Percentiles rank a stretch among this genome's conserved stretches.
Evolutionary conservation across 2,888 invertebrate genomes (phyloP).

Genomic region (Phaedon cochleariae): DNA sequence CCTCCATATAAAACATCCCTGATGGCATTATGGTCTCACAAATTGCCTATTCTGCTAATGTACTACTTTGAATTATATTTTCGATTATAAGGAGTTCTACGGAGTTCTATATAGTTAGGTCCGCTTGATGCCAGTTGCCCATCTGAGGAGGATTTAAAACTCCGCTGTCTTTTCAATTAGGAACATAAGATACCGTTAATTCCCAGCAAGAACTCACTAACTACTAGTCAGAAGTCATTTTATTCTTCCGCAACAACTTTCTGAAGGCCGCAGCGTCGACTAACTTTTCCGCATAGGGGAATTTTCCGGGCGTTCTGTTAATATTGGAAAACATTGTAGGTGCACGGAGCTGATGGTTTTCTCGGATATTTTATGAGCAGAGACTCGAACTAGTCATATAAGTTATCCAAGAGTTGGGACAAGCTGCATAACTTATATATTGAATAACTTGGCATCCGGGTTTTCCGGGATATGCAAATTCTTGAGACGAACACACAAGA

Average conservation of each 20-base stretch:
- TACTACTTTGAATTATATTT: too few relatives aligned
- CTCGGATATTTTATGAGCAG: conserved; percentile 20
- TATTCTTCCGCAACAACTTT: conserved; percentile 5
- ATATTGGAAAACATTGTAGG: conserved; percentile 27
- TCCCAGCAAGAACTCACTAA: not conserved
- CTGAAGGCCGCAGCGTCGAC: not conserved
- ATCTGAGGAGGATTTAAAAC: not conserved
- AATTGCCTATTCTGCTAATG: too few relatives aligned
- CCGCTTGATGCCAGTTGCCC: not conserved
- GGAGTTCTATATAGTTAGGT: too few relatives aligned
- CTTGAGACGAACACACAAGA: not conserved
- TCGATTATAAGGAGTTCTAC: too few relatives aligned
- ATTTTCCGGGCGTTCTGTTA: conserved; percentile 26
- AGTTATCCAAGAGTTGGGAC: not conserved
- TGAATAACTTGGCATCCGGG: not conserved
- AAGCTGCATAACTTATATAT: conserved; percentile 9
- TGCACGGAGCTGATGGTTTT: conserved; percentile 19
- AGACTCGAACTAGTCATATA: conserved; percentile 14
- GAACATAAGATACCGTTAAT: not conserved
- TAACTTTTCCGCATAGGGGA: not conserved
- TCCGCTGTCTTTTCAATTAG: not conserved
- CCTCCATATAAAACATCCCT: too few relatives aligned
- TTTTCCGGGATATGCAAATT: not conserved
- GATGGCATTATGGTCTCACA: too few relatives aligned
- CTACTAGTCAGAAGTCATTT: conserved; percentile 1